Base-by-base conservation (phyloP, 2,888 invertebrate genomes). In the Sarcophaga carnaria region DNA sequence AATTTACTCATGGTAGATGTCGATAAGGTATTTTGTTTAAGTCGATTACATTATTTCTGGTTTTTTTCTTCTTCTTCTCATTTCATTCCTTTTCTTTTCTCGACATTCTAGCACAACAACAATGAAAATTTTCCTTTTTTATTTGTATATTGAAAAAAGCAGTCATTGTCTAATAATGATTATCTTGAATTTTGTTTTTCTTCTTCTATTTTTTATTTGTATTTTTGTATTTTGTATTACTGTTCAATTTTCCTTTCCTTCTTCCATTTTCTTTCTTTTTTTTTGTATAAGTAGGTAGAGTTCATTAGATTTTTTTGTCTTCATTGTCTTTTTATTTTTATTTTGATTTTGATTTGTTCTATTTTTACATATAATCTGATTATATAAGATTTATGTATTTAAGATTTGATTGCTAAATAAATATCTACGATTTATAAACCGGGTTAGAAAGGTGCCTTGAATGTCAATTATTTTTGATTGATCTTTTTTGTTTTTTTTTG, bases 301-400 rank as follows among this genome's bases (percentile, higher is more conserved):
- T 22, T n/a, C 45, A 22, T 76, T 12, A 10, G 6, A 59, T 27
- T 69, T 20, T 62, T 60, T 17, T 69, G 4, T 62, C 47, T 79
- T 17, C n/a, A n/a, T n/a, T 69, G 14, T 45, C 14, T 37, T 37
- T 1, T 6, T 37, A 0, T 6, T 37, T 37, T 37, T 37, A 37
- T 37, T 37, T 37, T 37, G 5, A 37, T 37, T 37, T 37, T 37
- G 14, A 49, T 72, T 64, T 25, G 4, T 47, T 14, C 49, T 49
- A 49, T 17, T 66, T 80, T 74, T 80, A 37, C 45, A 49, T 45
- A 60, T 80, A 80, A 80, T 80, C 67, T 54, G 80, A 80, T 80
- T 72, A 80, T 27, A 60, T 27, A 47, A 47, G 72, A 67, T 64
- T 64, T 76, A 54, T 72, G 37, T 72, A 37, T 59, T 54, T 76